These are phyloP conservation scores for Neolamprologus longior DNA, from an alignment of 2,113 vertebrate genomes.

Conservation along the genomic window DNA sequence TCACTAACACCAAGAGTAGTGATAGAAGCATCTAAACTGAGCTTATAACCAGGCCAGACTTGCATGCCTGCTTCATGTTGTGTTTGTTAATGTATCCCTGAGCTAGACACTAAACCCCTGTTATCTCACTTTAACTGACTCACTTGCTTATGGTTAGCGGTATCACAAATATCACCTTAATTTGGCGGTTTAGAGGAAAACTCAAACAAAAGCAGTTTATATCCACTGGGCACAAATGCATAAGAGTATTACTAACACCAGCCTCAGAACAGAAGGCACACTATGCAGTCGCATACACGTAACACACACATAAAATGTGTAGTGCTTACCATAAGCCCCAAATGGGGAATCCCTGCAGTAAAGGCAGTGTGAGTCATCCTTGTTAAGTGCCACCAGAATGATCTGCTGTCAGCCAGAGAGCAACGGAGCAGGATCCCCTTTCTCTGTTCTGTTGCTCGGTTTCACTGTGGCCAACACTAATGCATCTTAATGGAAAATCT, in stretches of 20 bases:
- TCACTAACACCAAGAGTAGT: neutral
- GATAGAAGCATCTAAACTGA: neutral
- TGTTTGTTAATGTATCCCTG: neutral
- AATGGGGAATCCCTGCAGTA: conserved; percentile 57
- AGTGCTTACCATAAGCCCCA: conserved; percentile 21
- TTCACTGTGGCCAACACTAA: conserved; percentile 30
- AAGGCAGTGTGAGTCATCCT: conserved; percentile 43
- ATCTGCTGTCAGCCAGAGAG: conserved; percentile 42
- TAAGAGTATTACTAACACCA: neutral
- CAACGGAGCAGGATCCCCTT: conserved; percentile 35
- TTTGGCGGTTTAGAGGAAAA: neutral
- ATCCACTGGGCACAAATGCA: neutral
- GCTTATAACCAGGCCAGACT: neutral
- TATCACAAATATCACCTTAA: neutral
- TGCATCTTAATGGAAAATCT: conserved; percentile 46
- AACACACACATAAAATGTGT: conserved; percentile 2
- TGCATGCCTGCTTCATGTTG: neutral
- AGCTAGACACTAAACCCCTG: neutral
- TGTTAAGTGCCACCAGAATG: conserved; percentile 26
- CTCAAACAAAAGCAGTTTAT: neutral
- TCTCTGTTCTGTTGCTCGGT: neutral
- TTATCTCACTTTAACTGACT: neutral
- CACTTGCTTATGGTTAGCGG: neutral
- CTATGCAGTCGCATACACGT: neutral
- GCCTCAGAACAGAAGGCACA: neutral